These are phyloP conservation scores for Alethe diademata DNA, from an alignment of 2,113 vertebrate genomes.

Conservation along the genomic window DNA sequence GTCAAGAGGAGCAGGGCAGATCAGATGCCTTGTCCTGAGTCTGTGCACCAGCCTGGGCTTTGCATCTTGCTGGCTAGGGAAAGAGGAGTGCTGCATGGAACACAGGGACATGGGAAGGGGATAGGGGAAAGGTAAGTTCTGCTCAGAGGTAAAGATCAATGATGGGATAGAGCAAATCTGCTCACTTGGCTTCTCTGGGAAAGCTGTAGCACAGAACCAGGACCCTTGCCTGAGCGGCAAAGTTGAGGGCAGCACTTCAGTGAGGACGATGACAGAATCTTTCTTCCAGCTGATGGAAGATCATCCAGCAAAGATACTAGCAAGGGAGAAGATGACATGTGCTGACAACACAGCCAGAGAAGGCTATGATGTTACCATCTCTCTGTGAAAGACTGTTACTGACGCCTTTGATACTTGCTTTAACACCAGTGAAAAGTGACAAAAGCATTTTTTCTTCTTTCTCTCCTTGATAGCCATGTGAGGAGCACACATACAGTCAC, in stretches of 20 bases:
- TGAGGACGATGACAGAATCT: background rate
- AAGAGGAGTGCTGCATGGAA: background rate
- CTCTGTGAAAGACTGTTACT: background rate
- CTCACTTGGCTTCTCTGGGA: background rate
- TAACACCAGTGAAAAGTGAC: constrained; percentile 10
- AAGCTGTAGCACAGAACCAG: background rate
- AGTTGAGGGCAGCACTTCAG: constrained; percentile 1
- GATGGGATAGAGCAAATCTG: background rate
- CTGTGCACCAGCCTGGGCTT: background rate
- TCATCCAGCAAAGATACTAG: constrained; percentile 25
- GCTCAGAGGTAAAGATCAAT: background rate
- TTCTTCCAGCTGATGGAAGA: constrained; percentile 1
- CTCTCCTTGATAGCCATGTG: background rate
- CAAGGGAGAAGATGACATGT: background rate
- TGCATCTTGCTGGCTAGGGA: background rate
- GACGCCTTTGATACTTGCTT: background rate
- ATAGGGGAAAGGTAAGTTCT: background rate
- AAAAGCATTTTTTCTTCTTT: background rate
- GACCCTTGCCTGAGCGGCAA: background rate
- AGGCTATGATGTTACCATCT: background rate
- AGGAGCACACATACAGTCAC: background rate
- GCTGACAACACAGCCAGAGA: constrained; percentile 28
- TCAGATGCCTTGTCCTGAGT: background rate
- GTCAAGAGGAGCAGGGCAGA: background rate
- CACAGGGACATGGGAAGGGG: background rate